Evolutionary conservation across 2,888 invertebrate species (phyloP).

Genomic region (Helicoverpa assulta): DNA sequence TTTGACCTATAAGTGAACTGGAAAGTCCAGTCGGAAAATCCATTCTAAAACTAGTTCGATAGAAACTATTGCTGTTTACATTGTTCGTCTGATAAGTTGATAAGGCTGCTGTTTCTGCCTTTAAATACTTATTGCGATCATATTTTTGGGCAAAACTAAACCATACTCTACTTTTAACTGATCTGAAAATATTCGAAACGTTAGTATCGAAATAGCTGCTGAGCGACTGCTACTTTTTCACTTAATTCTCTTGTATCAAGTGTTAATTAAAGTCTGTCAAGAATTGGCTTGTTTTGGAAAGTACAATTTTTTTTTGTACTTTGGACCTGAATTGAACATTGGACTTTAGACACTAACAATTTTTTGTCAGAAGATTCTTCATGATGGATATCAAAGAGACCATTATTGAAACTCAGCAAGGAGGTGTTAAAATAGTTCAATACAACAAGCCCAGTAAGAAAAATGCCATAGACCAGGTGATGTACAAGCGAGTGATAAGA

Average conservation of each 20-base stretch:
- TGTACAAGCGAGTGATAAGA: slow-evolving; percentile 92
- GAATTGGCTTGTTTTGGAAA: neutral
- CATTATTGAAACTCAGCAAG: slow-evolving; percentile 73
- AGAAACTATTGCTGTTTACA: too few species aligned
- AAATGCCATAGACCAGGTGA: slow-evolving; percentile 93
- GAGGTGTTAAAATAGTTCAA: slow-evolving; percentile 87
- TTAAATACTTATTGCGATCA: too few species aligned
- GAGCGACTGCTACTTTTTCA: too few species aligned
- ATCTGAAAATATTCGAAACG: too few species aligned
- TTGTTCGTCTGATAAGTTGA: too few species aligned
- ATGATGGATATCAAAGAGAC: slow-evolving; percentile 67
- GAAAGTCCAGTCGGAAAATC: too few species aligned
- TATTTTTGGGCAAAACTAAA: too few species aligned
- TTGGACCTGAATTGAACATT: neutral
- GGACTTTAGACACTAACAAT: neutral
- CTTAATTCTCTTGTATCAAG: neutral
- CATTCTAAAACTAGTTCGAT: too few species aligned
- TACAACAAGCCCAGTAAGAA: slow-evolving; percentile 94
- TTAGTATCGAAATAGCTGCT: too few species aligned
- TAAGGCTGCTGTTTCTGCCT: too few species aligned
- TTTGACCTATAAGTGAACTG: too few species aligned
- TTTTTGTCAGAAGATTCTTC: neutral
- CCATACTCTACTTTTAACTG: too few species aligned
- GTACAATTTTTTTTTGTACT: slow-evolving; percentile 17
- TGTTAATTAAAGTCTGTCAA: neutral